These are phyloP conservation scores for Cotesia vestalis DNA, from an alignment of 1,140 invertebrate genomes.

Conservation along the genomic window DNA sequence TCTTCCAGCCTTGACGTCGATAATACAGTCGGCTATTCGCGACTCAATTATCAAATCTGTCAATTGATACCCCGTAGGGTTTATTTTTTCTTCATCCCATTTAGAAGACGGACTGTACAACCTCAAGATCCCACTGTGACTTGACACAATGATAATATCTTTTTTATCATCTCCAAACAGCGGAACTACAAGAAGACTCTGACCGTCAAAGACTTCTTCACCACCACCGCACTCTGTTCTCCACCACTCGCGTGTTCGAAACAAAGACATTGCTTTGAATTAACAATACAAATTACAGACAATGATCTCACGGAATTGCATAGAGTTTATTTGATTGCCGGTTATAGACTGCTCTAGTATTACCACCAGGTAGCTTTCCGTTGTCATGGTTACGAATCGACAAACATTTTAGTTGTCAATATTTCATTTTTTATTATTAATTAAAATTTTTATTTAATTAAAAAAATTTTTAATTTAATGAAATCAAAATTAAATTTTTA, in stretches of 20 bases:
- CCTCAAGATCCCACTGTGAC: slow-evolving; percentile 75
- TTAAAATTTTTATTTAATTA: too few species aligned
- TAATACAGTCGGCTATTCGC: slow-evolving; percentile 72
- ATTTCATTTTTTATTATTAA: too few species aligned
- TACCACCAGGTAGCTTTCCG: too few species aligned
- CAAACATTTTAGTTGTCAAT: not conserved
- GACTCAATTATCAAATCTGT: slow-evolving; percentile 78
- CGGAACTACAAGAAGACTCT: slow-evolving; percentile 71
- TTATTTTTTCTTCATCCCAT: slow-evolving; percentile 60
- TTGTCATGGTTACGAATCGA: too few species aligned
- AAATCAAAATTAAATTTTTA: too few species aligned
- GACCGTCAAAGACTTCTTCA: slow-evolving; percentile 70
- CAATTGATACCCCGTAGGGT: slow-evolving; percentile 67
- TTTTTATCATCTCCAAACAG: slow-evolving; percentile 70
- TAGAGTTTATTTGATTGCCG: too few species aligned
- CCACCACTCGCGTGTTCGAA: slow-evolving; percentile 84
- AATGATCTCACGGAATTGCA: too few species aligned
- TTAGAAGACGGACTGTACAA: slow-evolving; percentile 72
- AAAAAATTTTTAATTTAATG: too few species aligned
- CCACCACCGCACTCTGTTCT: slow-evolving; percentile 70
- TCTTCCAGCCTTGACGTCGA: slow-evolving; percentile 76
- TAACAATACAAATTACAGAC: not conserved
- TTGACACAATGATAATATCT: slow-evolving; percentile 76
- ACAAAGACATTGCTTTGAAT: slow-evolving; percentile 75
- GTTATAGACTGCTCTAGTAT: too few species aligned